Conservation (phyloP, 2,888 invertebrate species). For the Dryobotodes eremita region DNA sequence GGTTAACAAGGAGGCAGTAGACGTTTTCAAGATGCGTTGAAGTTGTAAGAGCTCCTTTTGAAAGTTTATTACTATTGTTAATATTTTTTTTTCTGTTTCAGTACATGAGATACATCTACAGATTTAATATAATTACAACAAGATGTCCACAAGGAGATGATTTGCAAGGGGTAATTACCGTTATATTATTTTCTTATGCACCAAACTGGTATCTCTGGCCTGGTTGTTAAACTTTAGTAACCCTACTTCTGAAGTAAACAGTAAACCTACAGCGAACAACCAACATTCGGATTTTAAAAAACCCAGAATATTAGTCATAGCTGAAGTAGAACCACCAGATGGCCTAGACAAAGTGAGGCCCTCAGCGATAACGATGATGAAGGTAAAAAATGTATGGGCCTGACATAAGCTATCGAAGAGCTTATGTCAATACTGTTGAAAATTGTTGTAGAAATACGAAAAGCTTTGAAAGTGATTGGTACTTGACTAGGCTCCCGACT, state of each 20-base stretch:
- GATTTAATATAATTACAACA: conserved; percentile 80
- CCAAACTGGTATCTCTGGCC: neutral
- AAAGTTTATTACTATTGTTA: neutral
- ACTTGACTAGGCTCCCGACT: neutral
- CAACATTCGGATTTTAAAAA: neutral
- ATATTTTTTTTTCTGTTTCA: conserved; percentile 71
- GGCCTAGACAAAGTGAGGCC: neutral
- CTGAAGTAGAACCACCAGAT: neutral
- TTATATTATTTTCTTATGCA: neutral
- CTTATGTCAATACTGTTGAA: neutral
- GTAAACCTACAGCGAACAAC: neutral
- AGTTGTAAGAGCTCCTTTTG: neutral
- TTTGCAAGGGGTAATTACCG: conserved; percentile 75
- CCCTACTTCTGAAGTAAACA: neutral
- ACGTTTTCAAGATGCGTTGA: too few relatives aligned
- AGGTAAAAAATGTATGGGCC: neutral
- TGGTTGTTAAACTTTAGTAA: neutral
- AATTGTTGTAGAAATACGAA: too few relatives aligned
- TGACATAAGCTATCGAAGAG: neutral
- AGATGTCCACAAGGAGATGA: conserved; percentile 82
- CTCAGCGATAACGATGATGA: neutral
- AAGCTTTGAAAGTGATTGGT: neutral
- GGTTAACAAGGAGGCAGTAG: too few relatives aligned
- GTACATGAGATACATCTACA: conserved; percentile 85
- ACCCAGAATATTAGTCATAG: neutral